phyloP scores from a whole-genome alignment of 2,888 invertebrate genomes.

The Drosophila dives region DNA sequence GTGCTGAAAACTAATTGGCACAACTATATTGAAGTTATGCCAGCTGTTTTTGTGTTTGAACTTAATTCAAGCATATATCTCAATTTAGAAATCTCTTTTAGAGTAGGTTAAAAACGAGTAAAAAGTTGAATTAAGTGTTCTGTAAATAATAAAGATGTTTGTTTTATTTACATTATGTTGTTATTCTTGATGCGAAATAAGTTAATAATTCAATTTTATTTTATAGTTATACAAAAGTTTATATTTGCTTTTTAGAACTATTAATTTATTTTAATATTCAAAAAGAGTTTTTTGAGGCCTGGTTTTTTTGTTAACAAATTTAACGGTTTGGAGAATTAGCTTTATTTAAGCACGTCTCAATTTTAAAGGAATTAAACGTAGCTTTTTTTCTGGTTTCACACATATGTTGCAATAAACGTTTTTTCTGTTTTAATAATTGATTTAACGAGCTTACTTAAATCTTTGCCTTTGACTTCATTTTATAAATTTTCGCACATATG shows the following conservation, averaged over 20 bases:
- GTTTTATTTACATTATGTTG: neutral
- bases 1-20: slow-evolving; percentile 38
- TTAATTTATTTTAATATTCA: neutral
- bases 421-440: neutral
- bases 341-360: neutral
- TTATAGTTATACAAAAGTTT: neutral
- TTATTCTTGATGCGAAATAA: neutral
- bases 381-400: neutral
- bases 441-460: neutral
- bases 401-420: neutral
- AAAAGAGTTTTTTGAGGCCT: neutral
- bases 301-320: no score
- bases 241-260: neutral
- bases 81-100: neutral
- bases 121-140: neutral
- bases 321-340: no score
- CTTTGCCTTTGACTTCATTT: neutral
- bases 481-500: slow-evolving; percentile 32
- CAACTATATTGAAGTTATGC: slow-evolving; percentile 18
- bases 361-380: neutral
- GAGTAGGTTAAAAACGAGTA: neutral
- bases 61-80: neutral
- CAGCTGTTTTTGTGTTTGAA: slow-evolving; percentile 23
- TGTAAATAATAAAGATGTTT: rapidly evolving
- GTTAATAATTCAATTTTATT: neutral